Evolutionary conservation across 2,797 vertebrate species (phyloP).

Genomic region (Labeo calbasu): DNA sequence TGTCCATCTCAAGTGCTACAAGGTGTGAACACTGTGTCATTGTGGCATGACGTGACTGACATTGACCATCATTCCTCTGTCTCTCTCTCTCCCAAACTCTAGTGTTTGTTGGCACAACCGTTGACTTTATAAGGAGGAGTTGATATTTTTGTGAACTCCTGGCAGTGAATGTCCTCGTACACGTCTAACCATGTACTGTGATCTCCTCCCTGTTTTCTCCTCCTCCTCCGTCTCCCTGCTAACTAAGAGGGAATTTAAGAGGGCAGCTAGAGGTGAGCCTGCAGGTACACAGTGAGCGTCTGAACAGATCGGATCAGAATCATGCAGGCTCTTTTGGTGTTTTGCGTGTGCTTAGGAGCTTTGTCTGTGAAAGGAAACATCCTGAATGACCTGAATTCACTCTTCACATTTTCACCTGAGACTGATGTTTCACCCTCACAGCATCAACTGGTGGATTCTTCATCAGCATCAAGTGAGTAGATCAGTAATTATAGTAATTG

Average conservation of each 20-base stretch:
- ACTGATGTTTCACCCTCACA: slow-evolving; percentile 22
- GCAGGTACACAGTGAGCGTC: slow-evolving; percentile 46
- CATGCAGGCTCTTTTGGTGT: slow-evolving; percentile 61
- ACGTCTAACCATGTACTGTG: slow-evolving; percentile 37
- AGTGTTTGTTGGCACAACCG: slow-evolving; percentile 50
- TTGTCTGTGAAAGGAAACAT: slow-evolving; percentile 51
- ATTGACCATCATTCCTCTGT: slow-evolving; percentile 37
- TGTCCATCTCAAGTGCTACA: slow-evolving; percentile 56
- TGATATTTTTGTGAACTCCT: slow-evolving; percentile 54
- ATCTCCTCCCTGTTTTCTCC: slow-evolving; percentile 36
- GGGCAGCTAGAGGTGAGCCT: slow-evolving; percentile 43
- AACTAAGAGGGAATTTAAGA: slow-evolving; percentile 56
- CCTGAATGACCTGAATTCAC: slow-evolving; percentile 31
- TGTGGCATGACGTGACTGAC: slow-evolving; percentile 48
- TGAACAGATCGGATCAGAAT: slow-evolving; percentile 43
- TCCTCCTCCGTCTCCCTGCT: slow-evolving; percentile 41
- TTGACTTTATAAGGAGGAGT: slow-evolving; percentile 52
- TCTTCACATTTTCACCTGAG: not conserved
- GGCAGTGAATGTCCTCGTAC: slow-evolving; percentile 41
- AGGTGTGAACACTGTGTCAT: slow-evolving; percentile 52
- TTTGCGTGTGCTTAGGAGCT: slow-evolving; percentile 65
- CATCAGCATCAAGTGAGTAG: slow-evolving; percentile 36
- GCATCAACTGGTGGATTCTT: slow-evolving; percentile 19
- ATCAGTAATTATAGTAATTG: not conserved
- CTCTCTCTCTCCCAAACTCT: slow-evolving; percentile 33